phyloP scores from a whole-genome alignment of 2,113 vertebrate species.

The Trichechus manatus region DNA sequence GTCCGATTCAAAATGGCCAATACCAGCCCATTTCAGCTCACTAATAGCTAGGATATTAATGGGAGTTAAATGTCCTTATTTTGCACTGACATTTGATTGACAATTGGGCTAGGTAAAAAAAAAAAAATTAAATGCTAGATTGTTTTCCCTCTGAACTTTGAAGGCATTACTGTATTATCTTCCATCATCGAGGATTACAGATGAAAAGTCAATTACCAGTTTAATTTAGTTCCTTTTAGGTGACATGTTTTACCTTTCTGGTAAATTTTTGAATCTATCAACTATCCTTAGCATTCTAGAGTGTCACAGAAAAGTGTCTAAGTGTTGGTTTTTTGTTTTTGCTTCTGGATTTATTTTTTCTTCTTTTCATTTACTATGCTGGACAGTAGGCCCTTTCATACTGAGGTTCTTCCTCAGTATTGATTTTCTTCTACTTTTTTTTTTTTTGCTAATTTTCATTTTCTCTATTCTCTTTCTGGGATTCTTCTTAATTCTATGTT shows the following conservation, averaged over 20 bases:
- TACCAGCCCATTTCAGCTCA: too few species aligned
- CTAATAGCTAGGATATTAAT: not conserved
- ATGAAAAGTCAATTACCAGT: not conserved
- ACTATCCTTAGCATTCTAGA: not conserved
- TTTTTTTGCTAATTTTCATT: slow-evolving; percentile 44
- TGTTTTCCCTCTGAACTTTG: not conserved
- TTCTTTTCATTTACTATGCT: not conserved
- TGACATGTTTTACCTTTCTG: not conserved
- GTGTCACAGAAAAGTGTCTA: not conserved
- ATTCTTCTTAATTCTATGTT: not conserved
- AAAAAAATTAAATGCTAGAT: not conserved
- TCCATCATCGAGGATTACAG: not conserved
- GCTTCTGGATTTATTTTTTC: not conserved
- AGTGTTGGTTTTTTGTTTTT: not conserved
- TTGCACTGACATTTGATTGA: slow-evolving; percentile 27
- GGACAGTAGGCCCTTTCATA: slow-evolving; percentile 2
- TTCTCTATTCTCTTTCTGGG: not conserved
- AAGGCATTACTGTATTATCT: not conserved
- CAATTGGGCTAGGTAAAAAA: not conserved
- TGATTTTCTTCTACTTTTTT: not conserved
- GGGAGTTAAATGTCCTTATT: slow-evolving; percentile 19
- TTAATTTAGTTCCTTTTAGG: not conserved
- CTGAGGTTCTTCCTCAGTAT: not conserved
- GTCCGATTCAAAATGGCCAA: too few species aligned
- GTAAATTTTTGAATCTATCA: not conserved